Evolutionary conservation across 2,888 invertebrate genomes (phyloP), one percentile per base, ranked within the genome.

Genomic region (Diabrotica balteata): DNA sequence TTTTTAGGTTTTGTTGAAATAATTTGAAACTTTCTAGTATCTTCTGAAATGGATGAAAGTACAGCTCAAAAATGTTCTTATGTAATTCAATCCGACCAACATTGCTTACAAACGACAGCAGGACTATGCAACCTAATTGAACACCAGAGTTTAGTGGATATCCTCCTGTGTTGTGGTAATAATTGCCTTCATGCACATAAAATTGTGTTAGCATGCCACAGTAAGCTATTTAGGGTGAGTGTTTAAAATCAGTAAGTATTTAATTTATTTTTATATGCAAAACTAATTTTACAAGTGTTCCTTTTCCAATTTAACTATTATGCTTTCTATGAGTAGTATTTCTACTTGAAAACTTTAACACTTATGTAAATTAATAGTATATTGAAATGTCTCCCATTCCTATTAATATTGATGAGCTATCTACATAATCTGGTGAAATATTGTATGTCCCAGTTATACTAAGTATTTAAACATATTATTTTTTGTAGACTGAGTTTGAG

Each of bases 181-280:
- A 90, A 91, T 80, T 90, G 91, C 75, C 86, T 92, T 75, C 89
- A 90, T 80, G 91, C 91, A 57, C 92, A 92, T 79, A 90, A 91
- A 84, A 88, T 90, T 70, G 90, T 92, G 69, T 85, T 92, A 70
- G 91, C 91, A 66, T 90, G 91, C 8, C 90, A 89, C 81, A 91
- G 91, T 83, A 88, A 89, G 53, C 90, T 91, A 81, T 91, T 91
- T 84, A 89, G 90, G 86, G 91, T 91, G 86, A 82, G 79, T 79
- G 71, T 3, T 42, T 7, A 53, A 11, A 55, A 32, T 4, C 42
- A n/a, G 32, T 11, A 22, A 1, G 9, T 32, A 43, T 11, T 61
- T 52, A 7, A 22, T 42, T 47, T 47, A 9, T 4, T 9, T 47
- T 6, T 4, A 47, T 10, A 47, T 47, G 47, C 32, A 2, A 32